Base-by-base conservation (phyloP, 1,140 invertebrate species). In the Aphelenchoides fujianensis region DNA sequence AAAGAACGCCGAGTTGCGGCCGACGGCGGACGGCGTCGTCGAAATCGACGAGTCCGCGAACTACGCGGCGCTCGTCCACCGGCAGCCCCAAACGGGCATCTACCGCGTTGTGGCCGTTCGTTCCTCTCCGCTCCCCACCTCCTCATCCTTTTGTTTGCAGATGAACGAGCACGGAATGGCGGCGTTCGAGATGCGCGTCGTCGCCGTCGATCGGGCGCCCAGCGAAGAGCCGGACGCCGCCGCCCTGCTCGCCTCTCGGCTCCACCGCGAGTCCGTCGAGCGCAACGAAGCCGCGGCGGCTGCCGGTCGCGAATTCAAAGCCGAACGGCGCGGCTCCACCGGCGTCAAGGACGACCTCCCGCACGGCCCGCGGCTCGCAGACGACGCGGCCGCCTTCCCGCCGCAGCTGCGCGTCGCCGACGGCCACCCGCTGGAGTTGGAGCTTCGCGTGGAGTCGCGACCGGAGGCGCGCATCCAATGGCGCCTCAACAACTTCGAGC, bases 1-100 rank as follows among this genome's bases (percentile, higher is more conserved):
- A 9, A 74, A 77, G 27, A 81, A 81, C 55, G 82, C 83, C 55
- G 80, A 81, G 52, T 27, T 81, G 1, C 73, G 74, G 19, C 52
- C 68, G 16, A 66, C 63, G 16, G 34, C 55, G 3, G 36, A 75
- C 28, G 59, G 48, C 2, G 31, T 32, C 2, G 35, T 77, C 37
- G 54, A 55, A 16, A 73, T 79, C 68, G 70, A 74, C 9, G 19
- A 37, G 7, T 74, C 28, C n/a, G 30, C 68, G 2, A 81, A 79
- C 23, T 36, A 77, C 59, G 41, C 35, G 19, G 36, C 61, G 32
- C 36, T 71, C n/a, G 61, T 63, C 2, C 62, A 82, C 59, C 9
- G 23, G 1, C 59, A 53, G 12, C 76, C 76, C 2, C n/a, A 23
- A n/a, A 28, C 27, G 12, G 76, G 76, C 1, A 23, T 31, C 0